These are phyloP conservation scores for Diploptera punctata DNA, from an alignment of 2,888 invertebrate genomes.

Conservation along the genomic window DNA sequence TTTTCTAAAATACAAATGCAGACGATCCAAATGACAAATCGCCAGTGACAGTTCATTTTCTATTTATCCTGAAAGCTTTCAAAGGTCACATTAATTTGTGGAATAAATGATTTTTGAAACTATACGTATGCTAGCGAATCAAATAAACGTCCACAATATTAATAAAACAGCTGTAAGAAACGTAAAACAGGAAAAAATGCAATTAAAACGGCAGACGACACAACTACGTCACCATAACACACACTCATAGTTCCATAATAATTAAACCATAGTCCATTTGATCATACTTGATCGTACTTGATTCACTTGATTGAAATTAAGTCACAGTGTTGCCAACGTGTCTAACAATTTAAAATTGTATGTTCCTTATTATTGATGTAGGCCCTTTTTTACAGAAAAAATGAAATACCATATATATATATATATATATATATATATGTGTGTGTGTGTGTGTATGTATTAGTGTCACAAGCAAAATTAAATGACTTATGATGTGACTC, in stretches of 20 bases:
- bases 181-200: too few species aligned
- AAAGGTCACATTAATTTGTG: not conserved
- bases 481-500: too few species aligned
- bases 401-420: not conserved
- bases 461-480: too few species aligned
- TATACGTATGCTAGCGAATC: too few species aligned
- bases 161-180: too few species aligned
- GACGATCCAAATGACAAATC: not conserved
- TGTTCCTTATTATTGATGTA: not conserved
- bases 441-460: too few species aligned
- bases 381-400: not conserved
- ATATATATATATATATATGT: too few species aligned
- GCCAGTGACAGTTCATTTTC: not conserved
- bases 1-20: not conserved
- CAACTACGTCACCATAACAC: conserved; percentile 1
- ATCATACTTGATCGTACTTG: too few species aligned
- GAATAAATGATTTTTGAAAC: too few species aligned
- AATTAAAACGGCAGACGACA: too few species aligned
- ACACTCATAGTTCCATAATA: not conserved
- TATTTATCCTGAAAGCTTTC: not conserved
- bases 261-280: not conserved
- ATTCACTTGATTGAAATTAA: not conserved
- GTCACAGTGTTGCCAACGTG: not conserved
- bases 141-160: too few species aligned
- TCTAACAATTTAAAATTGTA: too few species aligned